Conservation (phyloP, 2,888 invertebrate genomes). For the Melipona beecheii region DNA sequence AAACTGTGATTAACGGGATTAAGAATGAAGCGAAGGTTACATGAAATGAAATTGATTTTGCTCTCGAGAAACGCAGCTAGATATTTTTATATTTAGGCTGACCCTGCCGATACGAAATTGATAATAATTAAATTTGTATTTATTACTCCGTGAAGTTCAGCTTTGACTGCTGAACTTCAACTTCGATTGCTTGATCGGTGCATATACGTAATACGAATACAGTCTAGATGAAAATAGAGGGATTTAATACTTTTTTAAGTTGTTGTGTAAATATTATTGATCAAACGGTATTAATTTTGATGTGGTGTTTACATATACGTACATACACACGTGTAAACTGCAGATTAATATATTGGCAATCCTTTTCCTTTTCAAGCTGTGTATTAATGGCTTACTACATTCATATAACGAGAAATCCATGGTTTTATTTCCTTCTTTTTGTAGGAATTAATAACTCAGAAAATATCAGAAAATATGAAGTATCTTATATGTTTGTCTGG, state of each 20-base stretch:
- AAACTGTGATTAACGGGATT: no score
- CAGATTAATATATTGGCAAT: background rate
- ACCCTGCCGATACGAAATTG: background rate
- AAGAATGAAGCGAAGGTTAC: no score
- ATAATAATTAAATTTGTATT: constrained; percentile 1
- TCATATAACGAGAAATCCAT: background rate
- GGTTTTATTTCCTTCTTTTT: no score
- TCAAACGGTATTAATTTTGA: background rate
- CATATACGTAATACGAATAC: background rate
- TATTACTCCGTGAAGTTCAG: background rate
- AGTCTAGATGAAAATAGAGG: background rate
- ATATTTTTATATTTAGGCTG: background rate
- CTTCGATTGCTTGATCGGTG: background rate
- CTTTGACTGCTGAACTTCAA: background rate
- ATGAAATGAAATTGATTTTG: no score
- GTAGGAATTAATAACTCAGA: no score
- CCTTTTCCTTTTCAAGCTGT: background rate
- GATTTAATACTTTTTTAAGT: background rate
- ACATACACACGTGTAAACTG: background rate
- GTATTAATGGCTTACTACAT: background rate
- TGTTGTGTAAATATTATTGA: background rate
- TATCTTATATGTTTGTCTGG: no score
- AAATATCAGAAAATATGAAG: no score
- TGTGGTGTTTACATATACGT: background rate
- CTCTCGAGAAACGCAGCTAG: no score